Evolutionary conservation across 2,797 vertebrate genomes (phyloP).

Genomic region (Trachurus trachurus): DNA sequence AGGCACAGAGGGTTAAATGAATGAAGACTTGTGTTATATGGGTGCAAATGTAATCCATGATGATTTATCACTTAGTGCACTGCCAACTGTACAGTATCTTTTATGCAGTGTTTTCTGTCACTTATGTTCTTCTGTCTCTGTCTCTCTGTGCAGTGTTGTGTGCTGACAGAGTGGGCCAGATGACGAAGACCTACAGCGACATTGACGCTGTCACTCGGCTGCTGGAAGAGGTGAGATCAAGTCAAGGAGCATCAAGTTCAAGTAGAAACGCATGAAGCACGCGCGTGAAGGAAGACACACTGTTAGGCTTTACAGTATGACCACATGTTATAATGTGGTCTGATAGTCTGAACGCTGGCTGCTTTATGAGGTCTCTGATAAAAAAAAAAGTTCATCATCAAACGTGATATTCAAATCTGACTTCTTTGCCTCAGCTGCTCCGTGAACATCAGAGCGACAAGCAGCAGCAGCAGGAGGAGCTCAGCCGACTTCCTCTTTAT

Average conservation of each 20-base stretch:
- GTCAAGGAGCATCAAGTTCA: background rate
- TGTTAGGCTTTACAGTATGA: background rate
- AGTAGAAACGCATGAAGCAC: slow-evolving; percentile 1
- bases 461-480: slow-evolving; percentile 27
- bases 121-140: background rate
- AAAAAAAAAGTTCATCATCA: slow-evolving; percentile 18
- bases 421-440: slow-evolving; percentile 23
- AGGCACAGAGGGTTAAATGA: background rate
- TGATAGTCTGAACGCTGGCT: slow-evolving; percentile 17
- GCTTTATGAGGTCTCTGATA: slow-evolving; percentile 15
- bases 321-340: background rate
- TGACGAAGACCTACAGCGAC: slow-evolving; percentile 99
- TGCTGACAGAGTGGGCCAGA: slow-evolving; percentile 99
- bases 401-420: slow-evolving; percentile 62
- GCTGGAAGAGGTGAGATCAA: slow-evolving; percentile 93
- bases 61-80: background rate
- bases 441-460: background rate
- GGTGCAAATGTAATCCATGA: background rate
- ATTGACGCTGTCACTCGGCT: slow-evolving; percentile 98
- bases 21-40: background rate
- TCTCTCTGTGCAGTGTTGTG: slow-evolving; percentile 90
- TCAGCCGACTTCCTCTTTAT: background rate
- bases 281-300: background rate
- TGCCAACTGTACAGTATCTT: background rate
- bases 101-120: background rate